Conservation (phyloP, 2,888 invertebrate species). For the Lobophora halterata region DNA sequence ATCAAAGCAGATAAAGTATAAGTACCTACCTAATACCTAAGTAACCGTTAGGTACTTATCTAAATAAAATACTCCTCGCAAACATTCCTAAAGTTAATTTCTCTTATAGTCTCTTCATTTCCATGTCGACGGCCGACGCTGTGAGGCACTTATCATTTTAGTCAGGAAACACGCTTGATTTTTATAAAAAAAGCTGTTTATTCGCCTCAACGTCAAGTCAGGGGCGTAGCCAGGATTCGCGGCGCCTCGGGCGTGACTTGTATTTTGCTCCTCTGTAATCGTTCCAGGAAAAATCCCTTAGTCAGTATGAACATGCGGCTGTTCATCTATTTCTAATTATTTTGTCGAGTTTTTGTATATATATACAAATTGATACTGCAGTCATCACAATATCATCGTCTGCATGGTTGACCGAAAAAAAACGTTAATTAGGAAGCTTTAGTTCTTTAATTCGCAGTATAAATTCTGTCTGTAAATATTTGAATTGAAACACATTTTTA, state of each 20-base stretch:
- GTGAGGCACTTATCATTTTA: constrained; percentile 34
- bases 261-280: neutral
- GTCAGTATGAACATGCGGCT: too few relatives aligned
- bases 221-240: constrained; percentile 16
- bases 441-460: too few relatives aligned
- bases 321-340: too few relatives aligned
- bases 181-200: constrained; percentile 62
- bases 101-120: constrained; percentile 45
- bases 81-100: constrained; percentile 46
- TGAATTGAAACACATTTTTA: too few relatives aligned
- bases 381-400: too few relatives aligned
- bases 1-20: constrained; percentile 22
- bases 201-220: constrained; percentile 44
- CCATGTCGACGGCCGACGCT: constrained; percentile 47
- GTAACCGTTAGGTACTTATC: constrained; percentile 23
- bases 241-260: constrained; percentile 13
- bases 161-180: constrained; percentile 49
- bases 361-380: too few relatives aligned
- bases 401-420: too few relatives aligned
- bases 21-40: too few relatives aligned
- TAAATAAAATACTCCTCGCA: constrained; percentile 35
- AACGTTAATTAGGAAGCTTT: too few relatives aligned
- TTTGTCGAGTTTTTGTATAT: too few relatives aligned
- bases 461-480: too few relatives aligned
- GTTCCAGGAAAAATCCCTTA: too few relatives aligned